phyloP scores from a whole-genome alignment of 1,140 invertebrate genomes.

The Solenopsis fugax region DNA sequence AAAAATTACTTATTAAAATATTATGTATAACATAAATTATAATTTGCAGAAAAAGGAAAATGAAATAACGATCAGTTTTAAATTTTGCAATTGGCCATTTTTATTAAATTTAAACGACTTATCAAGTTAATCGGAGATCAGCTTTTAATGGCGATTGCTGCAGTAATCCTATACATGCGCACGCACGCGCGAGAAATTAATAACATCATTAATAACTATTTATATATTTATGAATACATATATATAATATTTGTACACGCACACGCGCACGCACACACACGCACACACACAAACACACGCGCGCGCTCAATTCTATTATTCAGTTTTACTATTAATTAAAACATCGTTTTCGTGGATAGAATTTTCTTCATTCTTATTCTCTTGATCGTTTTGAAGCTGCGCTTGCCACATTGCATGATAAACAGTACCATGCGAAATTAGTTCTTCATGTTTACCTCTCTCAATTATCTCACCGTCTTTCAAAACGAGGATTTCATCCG shows the following conservation, averaged over 20 bases:
- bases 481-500: slow-evolving; percentile 96
- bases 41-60: too few species aligned
- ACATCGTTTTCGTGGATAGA: slow-evolving; percentile 4
- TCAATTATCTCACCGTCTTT: slow-evolving; percentile 97
- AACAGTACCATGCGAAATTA: slow-evolving; percentile 90
- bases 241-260: not conserved
- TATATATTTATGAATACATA: not conserved
- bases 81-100: too few species aligned
- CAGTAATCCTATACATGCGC: too few species aligned
- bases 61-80: too few species aligned
- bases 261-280: too few species aligned
- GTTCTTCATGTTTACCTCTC: slow-evolving; percentile 93
- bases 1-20: too few species aligned
- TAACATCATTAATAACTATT: slow-evolving; percentile 26
- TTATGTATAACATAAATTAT: too few species aligned
- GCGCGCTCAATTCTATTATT: not conserved
- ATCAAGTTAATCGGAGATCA: too few species aligned
- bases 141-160: too few species aligned
- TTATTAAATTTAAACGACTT: too few species aligned
- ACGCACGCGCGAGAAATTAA: not conserved
- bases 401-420: slow-evolving; percentile 97
- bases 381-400: slow-evolving; percentile 90
- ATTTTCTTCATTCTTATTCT: slow-evolving; percentile 58
- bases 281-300: too few species aligned
- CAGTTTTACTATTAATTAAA: not conserved